Evolutionary conservation across 2,113 vertebrate genomes (phyloP).

Genomic region (Trogon melanurus): DNA sequence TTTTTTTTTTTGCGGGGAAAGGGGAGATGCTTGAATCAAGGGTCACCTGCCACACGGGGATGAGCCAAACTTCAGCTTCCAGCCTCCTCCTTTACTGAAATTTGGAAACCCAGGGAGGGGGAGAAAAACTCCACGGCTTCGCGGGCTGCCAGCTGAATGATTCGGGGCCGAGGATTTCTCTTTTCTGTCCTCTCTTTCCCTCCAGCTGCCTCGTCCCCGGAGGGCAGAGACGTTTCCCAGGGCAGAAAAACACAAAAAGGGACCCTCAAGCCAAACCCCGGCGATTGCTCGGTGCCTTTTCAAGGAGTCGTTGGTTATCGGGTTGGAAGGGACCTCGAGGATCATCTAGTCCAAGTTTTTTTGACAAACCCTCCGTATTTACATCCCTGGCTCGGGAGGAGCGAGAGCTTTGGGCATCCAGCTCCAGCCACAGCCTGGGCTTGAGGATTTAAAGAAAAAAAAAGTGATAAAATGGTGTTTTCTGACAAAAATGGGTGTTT

Average conservation of each 20-base stretch:
- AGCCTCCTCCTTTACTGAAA: rapidly evolving
- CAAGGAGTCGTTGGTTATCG: no score
- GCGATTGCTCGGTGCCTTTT: background rate
- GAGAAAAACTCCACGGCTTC: background rate
- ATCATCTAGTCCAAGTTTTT: no score
- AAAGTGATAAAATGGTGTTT: background rate
- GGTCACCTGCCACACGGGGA: rapidly evolving
- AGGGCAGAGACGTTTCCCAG: background rate
- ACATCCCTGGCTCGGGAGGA: background rate
- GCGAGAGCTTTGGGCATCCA: background rate
- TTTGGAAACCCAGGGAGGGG: background rate
- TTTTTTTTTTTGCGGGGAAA: rapidly evolving
- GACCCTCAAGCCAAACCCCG: rapidly evolving
- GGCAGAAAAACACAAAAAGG: background rate
- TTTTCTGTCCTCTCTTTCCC: background rate
- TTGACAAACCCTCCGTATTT: background rate
- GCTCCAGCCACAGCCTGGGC: no score
- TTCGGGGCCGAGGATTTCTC: background rate
- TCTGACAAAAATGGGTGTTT: background rate
- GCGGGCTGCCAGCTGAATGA: background rate
- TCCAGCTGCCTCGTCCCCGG: background rate
- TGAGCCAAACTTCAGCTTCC: background rate
- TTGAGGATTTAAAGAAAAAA: background rate
- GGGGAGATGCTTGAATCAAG: background rate
- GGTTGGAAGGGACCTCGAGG: no score